phyloP scores from a whole-genome alignment of 1,140 invertebrate genomes.

The Drosophila nikananu region DNA sequence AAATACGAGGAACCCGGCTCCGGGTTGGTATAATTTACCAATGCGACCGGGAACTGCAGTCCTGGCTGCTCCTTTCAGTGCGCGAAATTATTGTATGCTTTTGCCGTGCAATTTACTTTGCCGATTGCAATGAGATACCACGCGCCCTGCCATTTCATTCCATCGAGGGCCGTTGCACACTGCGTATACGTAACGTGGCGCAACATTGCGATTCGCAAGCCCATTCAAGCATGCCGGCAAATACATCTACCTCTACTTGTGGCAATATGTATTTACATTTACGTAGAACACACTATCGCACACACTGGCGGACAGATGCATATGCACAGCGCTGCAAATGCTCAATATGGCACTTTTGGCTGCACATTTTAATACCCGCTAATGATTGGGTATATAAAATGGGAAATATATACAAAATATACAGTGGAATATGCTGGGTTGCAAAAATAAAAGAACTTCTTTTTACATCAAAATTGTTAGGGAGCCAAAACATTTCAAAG shows the following conservation, averaged over 20 bases:
- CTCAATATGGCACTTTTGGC: constrained; percentile 59
- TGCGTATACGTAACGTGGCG: constrained; percentile 68
- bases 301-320: constrained; percentile 12
- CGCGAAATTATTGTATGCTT: constrained; percentile 67
- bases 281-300: constrained; percentile 21
- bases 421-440: too few relatives aligned
- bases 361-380: constrained; percentile 42
- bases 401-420: not conserved
- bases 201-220: constrained; percentile 43
- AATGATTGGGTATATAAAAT: not conserved
- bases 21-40: constrained; percentile 64
- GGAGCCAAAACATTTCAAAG: too few relatives aligned
- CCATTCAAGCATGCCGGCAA: constrained; percentile 63
- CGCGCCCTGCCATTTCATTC: constrained; percentile 30
- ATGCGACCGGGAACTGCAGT: constrained; percentile 30
- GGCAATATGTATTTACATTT: constrained; percentile 50
- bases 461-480: too few relatives aligned
- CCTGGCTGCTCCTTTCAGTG: constrained; percentile 30
- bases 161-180: constrained; percentile 32
- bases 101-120: constrained; percentile 74
- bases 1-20: not conserved
- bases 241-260: constrained; percentile 57
- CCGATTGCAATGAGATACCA: constrained; percentile 70
- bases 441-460: too few relatives aligned
- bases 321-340: constrained; percentile 23